A percentile compares a stretch with the other conserved stretches of the same genome.
phyloP scores from a whole-genome alignment of 2,888 invertebrate species.

The Lasioglossum pauxillum region DNA sequence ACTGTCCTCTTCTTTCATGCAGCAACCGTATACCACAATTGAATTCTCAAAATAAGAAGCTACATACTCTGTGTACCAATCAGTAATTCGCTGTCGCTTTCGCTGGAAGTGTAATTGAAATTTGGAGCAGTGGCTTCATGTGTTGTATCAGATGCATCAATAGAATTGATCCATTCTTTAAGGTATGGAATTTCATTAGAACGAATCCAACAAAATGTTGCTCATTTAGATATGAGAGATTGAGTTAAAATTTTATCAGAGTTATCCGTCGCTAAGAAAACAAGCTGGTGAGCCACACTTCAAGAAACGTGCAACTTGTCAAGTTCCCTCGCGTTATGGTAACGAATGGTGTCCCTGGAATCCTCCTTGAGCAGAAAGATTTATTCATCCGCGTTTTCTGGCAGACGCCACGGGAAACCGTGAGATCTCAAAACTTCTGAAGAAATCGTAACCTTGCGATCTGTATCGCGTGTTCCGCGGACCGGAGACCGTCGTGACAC shows the following conservation, averaged over 20 bases:
- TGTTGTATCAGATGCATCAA: not conserved
- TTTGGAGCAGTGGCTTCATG: not conserved
- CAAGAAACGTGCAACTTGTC: not conserved
- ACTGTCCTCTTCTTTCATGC: conserved; percentile 9
- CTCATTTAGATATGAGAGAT: not conserved
- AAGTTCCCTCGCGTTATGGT: not conserved
- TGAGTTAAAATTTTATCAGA: not conserved
- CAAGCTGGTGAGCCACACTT: not conserved
- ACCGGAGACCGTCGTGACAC: conserved; percentile 44
- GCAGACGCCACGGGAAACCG: not conserved
- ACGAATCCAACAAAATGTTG: not conserved
- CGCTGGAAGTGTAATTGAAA: not conserved
- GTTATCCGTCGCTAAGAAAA: not conserved
- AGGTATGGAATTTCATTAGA: not conserved
- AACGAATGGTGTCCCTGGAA: not conserved
- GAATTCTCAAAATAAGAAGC: not conserved
- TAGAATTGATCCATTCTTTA: no score
- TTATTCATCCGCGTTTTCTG: not conserved
- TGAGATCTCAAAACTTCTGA: conserved; percentile 36
- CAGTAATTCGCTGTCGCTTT: not conserved
- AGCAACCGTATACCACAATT: not conserved
- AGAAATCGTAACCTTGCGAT: conserved; percentile 52
- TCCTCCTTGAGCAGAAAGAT: not conserved
- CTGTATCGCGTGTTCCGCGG: conserved; percentile 55
- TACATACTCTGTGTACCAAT: not conserved